phyloP scores from a whole-genome alignment of 2,797 vertebrate genomes.

The Serranus cabrilla region DNA sequence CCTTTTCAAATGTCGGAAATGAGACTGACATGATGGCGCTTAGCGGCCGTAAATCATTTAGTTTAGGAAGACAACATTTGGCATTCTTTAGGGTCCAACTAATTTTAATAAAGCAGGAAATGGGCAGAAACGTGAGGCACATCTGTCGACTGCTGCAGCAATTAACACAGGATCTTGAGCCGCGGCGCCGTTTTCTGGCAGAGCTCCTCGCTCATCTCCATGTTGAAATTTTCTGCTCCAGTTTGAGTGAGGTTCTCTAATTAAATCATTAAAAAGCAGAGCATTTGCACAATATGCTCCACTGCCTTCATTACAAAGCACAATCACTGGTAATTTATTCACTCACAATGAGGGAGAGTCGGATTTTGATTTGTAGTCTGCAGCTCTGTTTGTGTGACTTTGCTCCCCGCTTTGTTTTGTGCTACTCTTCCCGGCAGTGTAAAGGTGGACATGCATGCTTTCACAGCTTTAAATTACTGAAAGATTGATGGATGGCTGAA shows the following conservation, averaged over 20 bases:
- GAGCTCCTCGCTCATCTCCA: constrained; percentile 63
- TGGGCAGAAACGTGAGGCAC: constrained; percentile 76
- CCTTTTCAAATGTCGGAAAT: constrained; percentile 50
- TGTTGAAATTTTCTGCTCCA: constrained; percentile 79
- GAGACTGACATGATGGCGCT: constrained; percentile 53
- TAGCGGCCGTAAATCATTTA: constrained; percentile 72
- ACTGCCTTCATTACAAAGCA: constrained; percentile 79
- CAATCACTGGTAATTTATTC: constrained; percentile 83
- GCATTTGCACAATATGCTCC: constrained; percentile 83
- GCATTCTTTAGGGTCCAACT: constrained; percentile 65
- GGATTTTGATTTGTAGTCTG: constrained; percentile 55
- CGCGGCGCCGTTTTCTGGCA: constrained; percentile 58
- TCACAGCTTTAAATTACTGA: constrained; percentile 52
- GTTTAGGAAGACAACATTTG: constrained; percentile 73
- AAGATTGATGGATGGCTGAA: constrained; percentile 49
- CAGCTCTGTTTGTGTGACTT: constrained; percentile 30
- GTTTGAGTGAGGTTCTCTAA: constrained; percentile 82
- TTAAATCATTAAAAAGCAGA: constrained; percentile 86
- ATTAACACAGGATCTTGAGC: constrained; percentile 73
- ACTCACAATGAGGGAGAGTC: constrained; percentile 64
- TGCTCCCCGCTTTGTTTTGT: constrained; percentile 32
- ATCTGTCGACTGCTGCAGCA: constrained; percentile 79
- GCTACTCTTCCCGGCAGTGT: constrained; percentile 47
- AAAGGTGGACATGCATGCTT: constrained; percentile 50
- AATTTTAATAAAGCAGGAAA: constrained; percentile 78